These are phyloP conservation scores for Campoletis raptor DNA, from an alignment of 2,888 invertebrate genomes.

Conservation along the genomic window DNA sequence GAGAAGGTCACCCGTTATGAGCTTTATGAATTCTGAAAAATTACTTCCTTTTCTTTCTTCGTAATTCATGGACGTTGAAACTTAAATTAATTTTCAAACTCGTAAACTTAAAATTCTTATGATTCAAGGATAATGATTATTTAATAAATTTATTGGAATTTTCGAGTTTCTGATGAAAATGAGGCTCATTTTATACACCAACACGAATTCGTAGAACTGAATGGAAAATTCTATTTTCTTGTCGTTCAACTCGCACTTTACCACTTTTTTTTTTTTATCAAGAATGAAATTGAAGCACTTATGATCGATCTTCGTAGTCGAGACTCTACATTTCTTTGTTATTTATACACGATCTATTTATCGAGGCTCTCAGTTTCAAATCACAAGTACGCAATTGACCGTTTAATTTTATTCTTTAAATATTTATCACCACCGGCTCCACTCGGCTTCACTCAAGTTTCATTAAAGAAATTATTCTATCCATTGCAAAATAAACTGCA, in stretches of 20 bases:
- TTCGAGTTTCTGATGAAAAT: background rate
- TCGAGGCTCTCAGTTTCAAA: constrained; percentile 10
- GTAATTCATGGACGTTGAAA: background rate
- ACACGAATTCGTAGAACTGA: no score
- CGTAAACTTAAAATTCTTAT: background rate
- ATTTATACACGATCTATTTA: constrained; percentile 7
- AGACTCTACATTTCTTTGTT: constrained; percentile 12
- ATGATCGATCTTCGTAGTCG: constrained; percentile 26
- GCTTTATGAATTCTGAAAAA: background rate
- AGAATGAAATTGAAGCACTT: background rate
- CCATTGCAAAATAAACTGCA: background rate
- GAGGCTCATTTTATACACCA: background rate
- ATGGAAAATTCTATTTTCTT: background rate
- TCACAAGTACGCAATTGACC: background rate
- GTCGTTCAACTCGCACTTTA: background rate
- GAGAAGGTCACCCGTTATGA: no score
- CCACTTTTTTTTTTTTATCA: background rate
- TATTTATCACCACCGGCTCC: background rate
- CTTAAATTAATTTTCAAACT: background rate
- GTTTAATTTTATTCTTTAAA: background rate
- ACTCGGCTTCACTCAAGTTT: background rate
- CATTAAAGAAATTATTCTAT: background rate
- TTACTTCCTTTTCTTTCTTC: background rate
- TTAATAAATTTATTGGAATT: background rate
- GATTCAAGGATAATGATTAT: background rate